Percentiles rank a stretch among this genome's conserved stretches.
These are phyloP conservation scores for Drosophila kepulauana DNA, from an alignment of 1,140 invertebrate genomes.

Conservation along the genomic window DNA sequence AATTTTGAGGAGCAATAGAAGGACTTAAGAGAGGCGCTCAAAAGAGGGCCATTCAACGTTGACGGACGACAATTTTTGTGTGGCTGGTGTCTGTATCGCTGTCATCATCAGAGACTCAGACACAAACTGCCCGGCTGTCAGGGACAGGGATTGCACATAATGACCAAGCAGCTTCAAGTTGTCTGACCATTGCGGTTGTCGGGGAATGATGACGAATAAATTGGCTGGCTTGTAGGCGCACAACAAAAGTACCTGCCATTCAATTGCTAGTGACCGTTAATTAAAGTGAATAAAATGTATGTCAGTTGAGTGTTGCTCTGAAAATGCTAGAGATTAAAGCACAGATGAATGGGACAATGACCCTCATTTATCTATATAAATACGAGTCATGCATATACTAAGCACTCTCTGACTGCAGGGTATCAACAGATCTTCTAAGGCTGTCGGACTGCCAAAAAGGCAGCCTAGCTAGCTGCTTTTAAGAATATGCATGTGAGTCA, in stretches of 20 bases:
- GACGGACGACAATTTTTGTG: constrained; percentile 56
- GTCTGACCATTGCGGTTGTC: constrained; percentile 41
- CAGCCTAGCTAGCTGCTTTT: neutral
- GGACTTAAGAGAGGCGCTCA: neutral
- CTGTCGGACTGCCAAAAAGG: no score
- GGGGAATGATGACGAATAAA: constrained; percentile 34
- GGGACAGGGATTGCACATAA: constrained; percentile 10
- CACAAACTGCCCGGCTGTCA: neutral
- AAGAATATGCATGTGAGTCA: constrained; percentile 12
- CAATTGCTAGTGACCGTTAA: constrained; percentile 32
- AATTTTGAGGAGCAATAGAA: constrained; percentile 22
- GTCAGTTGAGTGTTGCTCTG: neutral
- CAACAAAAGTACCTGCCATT: constrained; percentile 29
- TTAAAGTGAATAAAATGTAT: constrained; percentile 28
- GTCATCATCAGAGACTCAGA: constrained; percentile 36
- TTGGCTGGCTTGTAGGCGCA: constrained; percentile 7
- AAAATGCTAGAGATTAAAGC: neutral
- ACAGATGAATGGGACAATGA: neutral
- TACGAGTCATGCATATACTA: no score
- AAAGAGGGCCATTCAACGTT: constrained; percentile 32
- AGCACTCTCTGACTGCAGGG: no score
- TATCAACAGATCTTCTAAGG: no score
- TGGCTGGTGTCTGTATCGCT: constrained; percentile 36
- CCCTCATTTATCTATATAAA: no score
- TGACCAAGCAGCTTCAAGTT: constrained; percentile 42